A percentile compares a stretch with the other conserved stretches of the same genome.
Evolutionary conservation across 1,140 invertebrate species (phyloP).

Genomic region (Drosophila setifemur): DNA sequence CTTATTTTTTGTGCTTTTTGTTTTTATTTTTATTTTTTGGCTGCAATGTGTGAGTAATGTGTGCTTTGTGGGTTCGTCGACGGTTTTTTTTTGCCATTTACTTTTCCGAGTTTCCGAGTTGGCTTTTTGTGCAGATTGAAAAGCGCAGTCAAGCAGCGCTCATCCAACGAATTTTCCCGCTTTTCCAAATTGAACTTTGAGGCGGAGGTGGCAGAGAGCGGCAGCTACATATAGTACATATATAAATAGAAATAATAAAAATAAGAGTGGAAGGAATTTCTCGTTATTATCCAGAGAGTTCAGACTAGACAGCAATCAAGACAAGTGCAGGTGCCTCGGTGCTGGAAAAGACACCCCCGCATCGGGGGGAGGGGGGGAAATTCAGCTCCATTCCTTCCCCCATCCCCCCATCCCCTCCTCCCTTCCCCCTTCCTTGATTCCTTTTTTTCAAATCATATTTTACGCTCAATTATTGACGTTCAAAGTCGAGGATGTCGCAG

Average conservation of each 20-base stretch:
- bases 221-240: background rate
- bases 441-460: constrained; percentile 71
- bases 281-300: constrained; percentile 17
- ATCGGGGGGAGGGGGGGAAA: too few relatives aligned
- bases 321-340: constrained; percentile 56
- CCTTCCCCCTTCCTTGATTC: constrained; percentile 18
- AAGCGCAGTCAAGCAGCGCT: constrained; percentile 70
- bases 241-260: background rate
- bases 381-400: too few relatives aligned
- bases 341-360: background rate
- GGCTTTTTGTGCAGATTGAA: constrained; percentile 68
- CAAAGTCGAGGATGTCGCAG: constrained; percentile 66
- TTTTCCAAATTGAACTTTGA: constrained; percentile 1
- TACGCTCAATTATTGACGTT: constrained; percentile 78
- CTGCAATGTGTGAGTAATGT: constrained; percentile 6
- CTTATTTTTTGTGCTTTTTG: too few relatives aligned
- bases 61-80: background rate
- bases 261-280: constrained; percentile 22
- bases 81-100: background rate
- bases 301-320: constrained; percentile 58
- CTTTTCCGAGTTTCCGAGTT: constrained; percentile 3
- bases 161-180: background rate
- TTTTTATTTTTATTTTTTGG: too few relatives aligned
- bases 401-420: background rate
- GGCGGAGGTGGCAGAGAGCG: background rate